phyloP scores from a whole-genome alignment of 2,113 vertebrate genomes.

The Zapus hudsonius region DNA sequence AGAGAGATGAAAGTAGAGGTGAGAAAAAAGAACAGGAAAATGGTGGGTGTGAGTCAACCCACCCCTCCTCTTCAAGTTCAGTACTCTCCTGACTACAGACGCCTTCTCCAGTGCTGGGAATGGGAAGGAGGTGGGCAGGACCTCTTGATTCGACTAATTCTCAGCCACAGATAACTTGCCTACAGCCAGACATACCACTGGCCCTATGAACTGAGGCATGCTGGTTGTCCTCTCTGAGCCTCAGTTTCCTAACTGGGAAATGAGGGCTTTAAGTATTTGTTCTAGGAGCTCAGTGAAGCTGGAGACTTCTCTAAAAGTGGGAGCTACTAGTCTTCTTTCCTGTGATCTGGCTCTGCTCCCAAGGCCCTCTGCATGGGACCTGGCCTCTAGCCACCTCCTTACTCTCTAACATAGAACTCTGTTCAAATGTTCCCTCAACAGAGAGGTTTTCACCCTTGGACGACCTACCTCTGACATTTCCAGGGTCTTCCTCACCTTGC shows the following conservation, averaged over 20 bases:
- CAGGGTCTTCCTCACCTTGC: neutral
- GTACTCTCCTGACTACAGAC: neutral
- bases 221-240: conserved; percentile 32
- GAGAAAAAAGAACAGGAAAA: neutral
- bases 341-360: neutral
- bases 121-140: neutral
- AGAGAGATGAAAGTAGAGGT: neutral
- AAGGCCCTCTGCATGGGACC: neutral
- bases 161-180: neutral
- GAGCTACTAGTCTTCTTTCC: neutral
- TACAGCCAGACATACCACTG: neutral
- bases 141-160: neutral
- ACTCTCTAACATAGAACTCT: neutral
- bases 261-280: neutral
- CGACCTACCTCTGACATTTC: neutral
- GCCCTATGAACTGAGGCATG: neutral
- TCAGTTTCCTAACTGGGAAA: conserved; percentile 23
- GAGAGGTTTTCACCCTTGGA: neutral
- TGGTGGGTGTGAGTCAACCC: neutral
- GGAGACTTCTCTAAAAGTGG: neutral
- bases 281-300: neutral
- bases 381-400: neutral
- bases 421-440: neutral
- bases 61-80: neutral
- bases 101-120: neutral